Evolutionary conservation across 2,888 invertebrate species (phyloP), one percentile per base, ranked within the genome.

Genomic region (Philonicus albiceps): DNA sequence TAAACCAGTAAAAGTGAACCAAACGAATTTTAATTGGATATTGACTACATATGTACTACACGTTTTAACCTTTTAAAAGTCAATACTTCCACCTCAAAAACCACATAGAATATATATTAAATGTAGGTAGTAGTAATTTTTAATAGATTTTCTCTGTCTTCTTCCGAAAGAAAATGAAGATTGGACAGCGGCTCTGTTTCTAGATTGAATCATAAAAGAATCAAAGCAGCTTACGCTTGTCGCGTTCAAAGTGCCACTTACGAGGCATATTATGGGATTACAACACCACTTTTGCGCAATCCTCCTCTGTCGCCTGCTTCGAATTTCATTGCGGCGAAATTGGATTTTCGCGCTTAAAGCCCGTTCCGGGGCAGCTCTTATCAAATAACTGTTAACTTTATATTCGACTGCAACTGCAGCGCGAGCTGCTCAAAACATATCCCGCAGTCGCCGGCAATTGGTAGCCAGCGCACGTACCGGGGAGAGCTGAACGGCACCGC

Each of bases 311-410:
- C 64, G 64, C 3, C 64, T 8, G 64, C 64, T 27, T n/a, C 22
- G 19, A 64, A 19, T 22, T 64, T 64, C 27, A 64, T 64, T 64
- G 64, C 11, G 22, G 27, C 64, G 37, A 83, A 64, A 83, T 27
- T 34, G 8, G 34, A 83, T 64, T 83, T 37, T 83, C 49, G 34
- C 81, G 37, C 75, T 75, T 75, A 37, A n/a, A 13, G n/a, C 37
- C 4, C 19, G 49, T 8, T 11, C 55, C 13, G 49, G 49, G 5
- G 55, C 64, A 64, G 11, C 27, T 34, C 43, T 72, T 84, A 22
- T 43, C 73, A 84, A 73, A 73, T 73, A 73, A 73, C 72, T 40
- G 73, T 73, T 73, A 73, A 30, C 72, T 40, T 72, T 73, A 27
- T 72, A 43, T 30, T 84, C 37, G 11, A 7, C 13, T 64, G 73